phyloP scores from a whole-genome alignment of 2,888 invertebrate genomes.

The Aphidius colemani region DNA sequence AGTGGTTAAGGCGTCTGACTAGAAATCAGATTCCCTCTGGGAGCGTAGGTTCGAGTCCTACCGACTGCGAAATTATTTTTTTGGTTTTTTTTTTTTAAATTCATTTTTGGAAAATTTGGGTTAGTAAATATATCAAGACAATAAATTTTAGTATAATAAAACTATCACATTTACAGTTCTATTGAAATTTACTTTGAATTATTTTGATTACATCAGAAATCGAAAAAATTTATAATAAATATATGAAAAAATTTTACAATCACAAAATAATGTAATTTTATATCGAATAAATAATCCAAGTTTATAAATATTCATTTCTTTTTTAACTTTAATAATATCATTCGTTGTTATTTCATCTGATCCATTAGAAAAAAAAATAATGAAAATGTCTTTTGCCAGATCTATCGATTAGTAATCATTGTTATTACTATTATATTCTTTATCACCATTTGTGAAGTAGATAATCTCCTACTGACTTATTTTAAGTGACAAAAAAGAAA shows the following conservation, averaged over 20 bases:
- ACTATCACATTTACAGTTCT: slow-evolving; percentile 36
- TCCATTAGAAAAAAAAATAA: no score
- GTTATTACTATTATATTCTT: no score
- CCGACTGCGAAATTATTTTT: slow-evolving; percentile 69
- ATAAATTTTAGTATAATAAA: background rate
- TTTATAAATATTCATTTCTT: slow-evolving; percentile 5
- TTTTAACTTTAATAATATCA: background rate
- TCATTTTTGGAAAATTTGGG: no score
- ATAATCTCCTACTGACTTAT: no score
- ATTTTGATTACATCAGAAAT: slow-evolving; percentile 56
- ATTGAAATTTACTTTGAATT: slow-evolving; percentile 56
- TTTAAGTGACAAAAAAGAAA: no score
- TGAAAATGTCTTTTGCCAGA: no score
- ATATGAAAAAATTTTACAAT: slow-evolving; percentile 50
- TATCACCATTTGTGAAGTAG: no score
- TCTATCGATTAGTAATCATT: no score
- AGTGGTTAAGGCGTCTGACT: slow-evolving; percentile 89
- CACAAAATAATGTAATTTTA: slow-evolving; percentile 35
- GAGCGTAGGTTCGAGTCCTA: slow-evolving; percentile 91
- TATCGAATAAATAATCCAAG: slow-evolving; percentile 23
- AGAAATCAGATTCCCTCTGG: slow-evolving; percentile 90
- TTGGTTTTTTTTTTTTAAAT: background rate
- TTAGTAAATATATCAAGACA: no score
- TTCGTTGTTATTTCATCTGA: background rate
- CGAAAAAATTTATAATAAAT: slow-evolving; percentile 53